Evolutionary conservation across 2,888 invertebrate species (phyloP).

Genomic region (Bombylius discolor): DNA sequence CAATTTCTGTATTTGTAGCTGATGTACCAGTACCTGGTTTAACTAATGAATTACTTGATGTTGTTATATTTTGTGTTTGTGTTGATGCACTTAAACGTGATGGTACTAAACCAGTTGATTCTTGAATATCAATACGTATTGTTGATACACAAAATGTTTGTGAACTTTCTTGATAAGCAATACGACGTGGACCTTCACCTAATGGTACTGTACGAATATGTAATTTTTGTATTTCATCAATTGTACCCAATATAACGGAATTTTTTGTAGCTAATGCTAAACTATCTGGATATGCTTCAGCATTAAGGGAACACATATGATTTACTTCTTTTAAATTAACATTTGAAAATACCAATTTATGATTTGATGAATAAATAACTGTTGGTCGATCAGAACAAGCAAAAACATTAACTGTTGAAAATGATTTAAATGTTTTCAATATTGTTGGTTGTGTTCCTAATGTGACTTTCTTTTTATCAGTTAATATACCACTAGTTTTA

Average conservation of each 20-base stretch:
- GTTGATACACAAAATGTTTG: conserved; percentile 92
- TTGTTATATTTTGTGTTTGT: conserved; percentile 51
- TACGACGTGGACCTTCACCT: conserved; percentile 85
- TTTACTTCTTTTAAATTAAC: conserved; percentile 90
- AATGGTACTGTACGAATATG: conserved; percentile 93
- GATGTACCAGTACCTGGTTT: conserved; percentile 36
- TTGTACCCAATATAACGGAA: conserved; percentile 75
- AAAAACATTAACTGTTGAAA: conserved; percentile 91
- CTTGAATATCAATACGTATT: conserved; percentile 77
- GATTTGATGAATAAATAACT: conserved; percentile 98
- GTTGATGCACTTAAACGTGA: conserved; percentile 64
- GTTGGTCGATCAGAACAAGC: conserved; percentile 98
- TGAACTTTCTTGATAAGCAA: conserved; percentile 87
- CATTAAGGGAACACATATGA: conserved; percentile 96
- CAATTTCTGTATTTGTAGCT: conserved; percentile 37
- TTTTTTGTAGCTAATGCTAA: conserved; percentile 36
- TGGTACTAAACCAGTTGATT: conserved; percentile 54
- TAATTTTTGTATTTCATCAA: conserved; percentile 96
- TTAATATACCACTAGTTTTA: conserved; percentile 55
- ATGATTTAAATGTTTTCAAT: conserved; percentile 74
- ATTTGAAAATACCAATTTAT: conserved; percentile 96
- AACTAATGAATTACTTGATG: conserved; percentile 43
- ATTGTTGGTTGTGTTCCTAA: conserved; percentile 96
- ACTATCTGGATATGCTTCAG: conserved; percentile 88
- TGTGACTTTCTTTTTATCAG: conserved; percentile 89